phyloP scores from a whole-genome alignment of 37 sponge, comb jelly and placozoan species.

The Petrosia ficiformis region DNA sequence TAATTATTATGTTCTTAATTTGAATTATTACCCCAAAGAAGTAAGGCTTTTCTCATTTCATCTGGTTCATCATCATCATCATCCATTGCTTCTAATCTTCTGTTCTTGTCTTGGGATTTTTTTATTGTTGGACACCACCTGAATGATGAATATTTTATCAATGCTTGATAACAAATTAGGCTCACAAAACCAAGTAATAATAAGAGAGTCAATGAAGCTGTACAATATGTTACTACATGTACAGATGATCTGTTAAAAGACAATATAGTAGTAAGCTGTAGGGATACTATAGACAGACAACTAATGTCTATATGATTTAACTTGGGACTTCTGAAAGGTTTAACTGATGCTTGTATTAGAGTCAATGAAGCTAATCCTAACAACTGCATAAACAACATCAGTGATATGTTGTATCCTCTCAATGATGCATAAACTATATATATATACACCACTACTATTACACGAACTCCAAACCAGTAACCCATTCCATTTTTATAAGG shows the following conservation, averaged over 20 bases:
- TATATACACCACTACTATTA: neutral
- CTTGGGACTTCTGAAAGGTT: neutral
- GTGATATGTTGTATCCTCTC: neutral
- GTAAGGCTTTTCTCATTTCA: too few relatives aligned
- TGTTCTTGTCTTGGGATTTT: too few relatives aligned
- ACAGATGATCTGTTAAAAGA: neutral
- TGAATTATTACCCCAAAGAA: too few relatives aligned
- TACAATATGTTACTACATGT: too few relatives aligned
- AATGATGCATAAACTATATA: neutral
- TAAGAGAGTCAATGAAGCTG: too few relatives aligned
- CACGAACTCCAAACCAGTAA: neutral
- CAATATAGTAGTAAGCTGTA: neutral
- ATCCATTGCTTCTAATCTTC: neutral
- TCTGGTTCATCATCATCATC: neutral
- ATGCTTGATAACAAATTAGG: too few relatives aligned
- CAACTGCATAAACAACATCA: neutral
- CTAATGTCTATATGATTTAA: neutral
- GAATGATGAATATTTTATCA: too few relatives aligned
- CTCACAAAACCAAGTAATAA: too few relatives aligned
- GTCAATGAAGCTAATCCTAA: neutral
- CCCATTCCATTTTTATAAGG: neutral
- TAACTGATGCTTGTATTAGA: neutral
- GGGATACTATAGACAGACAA: neutral
- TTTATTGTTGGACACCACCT: too few relatives aligned
- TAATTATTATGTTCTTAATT: too few relatives aligned